phyloP scores from a whole-genome alignment of 2,113 vertebrate species.

The Apistogramma diplotaenia region DNA sequence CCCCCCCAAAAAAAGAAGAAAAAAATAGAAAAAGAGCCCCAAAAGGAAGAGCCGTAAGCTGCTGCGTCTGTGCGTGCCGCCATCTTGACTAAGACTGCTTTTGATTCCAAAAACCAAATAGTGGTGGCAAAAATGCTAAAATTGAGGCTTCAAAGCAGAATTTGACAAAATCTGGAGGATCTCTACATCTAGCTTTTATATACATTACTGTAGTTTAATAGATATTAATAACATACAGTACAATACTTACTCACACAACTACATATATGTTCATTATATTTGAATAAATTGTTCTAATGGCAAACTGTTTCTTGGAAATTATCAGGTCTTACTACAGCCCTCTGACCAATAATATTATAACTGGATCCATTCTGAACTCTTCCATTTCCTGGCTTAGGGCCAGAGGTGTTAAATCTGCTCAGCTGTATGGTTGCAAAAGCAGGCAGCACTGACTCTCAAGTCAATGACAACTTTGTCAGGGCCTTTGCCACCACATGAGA shows the following conservation, averaged over 20 bases:
- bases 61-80: no score
- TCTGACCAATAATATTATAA: background rate
- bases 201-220: background rate
- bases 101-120: no score
- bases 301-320: background rate
- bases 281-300: background rate
- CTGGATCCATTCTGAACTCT: slow-evolving; percentile 34
- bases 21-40: no score
- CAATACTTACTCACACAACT: background rate
- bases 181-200: background rate
- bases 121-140: no score
- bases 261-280: background rate
- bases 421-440: slow-evolving; percentile 38
- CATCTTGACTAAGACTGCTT: no score
- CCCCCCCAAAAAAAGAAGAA: no score
- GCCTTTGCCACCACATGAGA: background rate
- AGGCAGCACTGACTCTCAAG: background rate
- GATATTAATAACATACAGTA: background rate
- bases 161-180: no score
- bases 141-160: background rate
- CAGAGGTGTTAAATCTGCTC: slow-evolving; percentile 34
- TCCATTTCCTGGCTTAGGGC: background rate
- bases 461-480: background rate
- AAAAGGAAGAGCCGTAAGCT: no score
- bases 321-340: background rate